Evolutionary conservation across 2,113 vertebrate species (phyloP).

Genomic region (Phalacrocorax carbo): DNA sequence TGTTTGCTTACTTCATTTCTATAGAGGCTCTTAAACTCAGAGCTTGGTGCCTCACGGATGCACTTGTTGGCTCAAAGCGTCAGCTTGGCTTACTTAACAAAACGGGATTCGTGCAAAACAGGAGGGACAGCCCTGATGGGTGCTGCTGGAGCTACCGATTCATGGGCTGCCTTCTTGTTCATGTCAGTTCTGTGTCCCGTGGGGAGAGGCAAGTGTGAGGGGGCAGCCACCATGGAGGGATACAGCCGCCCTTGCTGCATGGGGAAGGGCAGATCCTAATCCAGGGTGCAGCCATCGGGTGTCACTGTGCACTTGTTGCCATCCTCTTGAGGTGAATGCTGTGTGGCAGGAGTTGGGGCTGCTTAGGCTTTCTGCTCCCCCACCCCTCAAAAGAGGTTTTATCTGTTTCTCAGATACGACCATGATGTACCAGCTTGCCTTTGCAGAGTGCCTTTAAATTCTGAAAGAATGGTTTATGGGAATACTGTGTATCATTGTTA

Average conservation of each 20-base stretch:
- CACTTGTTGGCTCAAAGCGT: neutral
- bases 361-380: neutral
- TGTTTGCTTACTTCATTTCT: neutral
- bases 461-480: neutral
- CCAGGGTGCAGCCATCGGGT: rapidly evolving
- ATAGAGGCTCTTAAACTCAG: neutral
- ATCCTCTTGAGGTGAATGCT: neutral
- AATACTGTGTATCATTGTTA: neutral
- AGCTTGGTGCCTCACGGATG: neutral
- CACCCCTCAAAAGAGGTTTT: rapidly evolving
- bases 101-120: neutral
- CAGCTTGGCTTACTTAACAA: neutral
- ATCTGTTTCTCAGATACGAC: rapidly evolving
- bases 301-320: neutral
- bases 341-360: neutral
- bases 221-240: neutral
- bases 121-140: neutral
- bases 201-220: neutral
- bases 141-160: neutral
- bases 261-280: neutral
- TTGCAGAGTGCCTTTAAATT: neutral
- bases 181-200: rapidly evolving
- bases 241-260: neutral
- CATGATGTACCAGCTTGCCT: rapidly evolving
- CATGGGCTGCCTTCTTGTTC: neutral